Base-by-base conservation (phyloP, 2,797 vertebrate species). In the Chelmon rostratus region DNA sequence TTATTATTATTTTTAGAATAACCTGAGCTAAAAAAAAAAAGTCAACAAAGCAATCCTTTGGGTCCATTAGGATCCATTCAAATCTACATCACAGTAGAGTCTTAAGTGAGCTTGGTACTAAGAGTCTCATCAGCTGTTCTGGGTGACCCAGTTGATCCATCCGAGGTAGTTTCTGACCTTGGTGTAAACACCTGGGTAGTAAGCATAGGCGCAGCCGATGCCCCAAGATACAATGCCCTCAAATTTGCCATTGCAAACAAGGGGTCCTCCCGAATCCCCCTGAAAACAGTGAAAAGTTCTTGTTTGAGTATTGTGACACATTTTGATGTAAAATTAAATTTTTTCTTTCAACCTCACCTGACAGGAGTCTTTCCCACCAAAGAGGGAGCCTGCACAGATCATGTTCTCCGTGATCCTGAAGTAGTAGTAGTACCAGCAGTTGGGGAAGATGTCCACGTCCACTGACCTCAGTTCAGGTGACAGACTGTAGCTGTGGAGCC, bases 181-280 rank as follows among this genome's bases (percentile, higher is more conserved):
- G 65, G 94, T 95, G 92, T 96, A 96, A 68, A 96, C 95, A 0
- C 95, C 96, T 4, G 96, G 95, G 80, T 92, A 96, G 78, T 85
- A 91, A 19, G 90, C 28, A 62, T 93, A 86, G 50, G 94, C 96
- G 68, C 96, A 96, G 58, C 95, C 91, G 4, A 95, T 94, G 56
- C 95, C 96, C 96, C 96, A 96, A 15, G 96, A 96, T 18, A 96
- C 96, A 16, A 96, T 95, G 31, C 96, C 96, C 82, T 95, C 94
- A 69, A 96, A 88, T 76, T 64, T 78, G 7, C 93, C 93, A 0
- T 94, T 84, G 78, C 96, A 96, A 38, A 96, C 15, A 0, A 96
- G 93, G 12, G 96, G 95, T 50, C 96, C 95, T n/a, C 96, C 96
- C 3, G 96, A 96, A 82, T 96, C 96, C 1, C 95, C 95, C 96